Percentiles rank a stretch among this genome's conserved stretches.
phyloP scores from a whole-genome alignment of 2,113 vertebrate genomes.

The Corvus cornix region DNA sequence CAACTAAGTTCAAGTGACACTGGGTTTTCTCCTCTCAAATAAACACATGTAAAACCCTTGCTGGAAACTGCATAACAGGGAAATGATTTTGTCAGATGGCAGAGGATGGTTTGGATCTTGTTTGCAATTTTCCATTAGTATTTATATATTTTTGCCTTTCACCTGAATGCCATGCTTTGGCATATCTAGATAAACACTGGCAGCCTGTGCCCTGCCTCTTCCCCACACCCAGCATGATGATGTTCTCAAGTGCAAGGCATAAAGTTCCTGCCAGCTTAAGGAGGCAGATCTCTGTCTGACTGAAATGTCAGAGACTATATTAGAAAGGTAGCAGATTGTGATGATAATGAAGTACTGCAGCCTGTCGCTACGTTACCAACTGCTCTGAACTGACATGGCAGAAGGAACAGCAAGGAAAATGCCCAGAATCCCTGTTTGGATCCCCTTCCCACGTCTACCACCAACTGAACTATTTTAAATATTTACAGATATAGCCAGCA shows the following conservation, averaged over 20 bases:
- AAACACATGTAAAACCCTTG: neutral
- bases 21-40: neutral
- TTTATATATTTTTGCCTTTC: neutral
- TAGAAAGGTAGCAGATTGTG: constrained; percentile 62
- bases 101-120: neutral
- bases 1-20: neutral
- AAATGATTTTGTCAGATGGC: neutral
- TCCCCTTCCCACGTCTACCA: neutral
- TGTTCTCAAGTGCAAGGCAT: neutral
- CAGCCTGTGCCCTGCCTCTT: neutral
- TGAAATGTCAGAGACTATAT: constrained; percentile 57
- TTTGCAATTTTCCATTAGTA: neutral
- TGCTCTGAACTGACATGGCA: constrained; percentile 33
- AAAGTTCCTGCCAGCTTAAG: neutral
- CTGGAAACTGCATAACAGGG: neutral
- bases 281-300: neutral
- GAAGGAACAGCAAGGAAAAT: constrained; percentile 34
- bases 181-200: neutral
- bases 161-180: neutral
- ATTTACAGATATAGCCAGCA: constrained; percentile 12
- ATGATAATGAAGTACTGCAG: constrained; percentile 60
- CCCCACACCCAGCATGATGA: neutral
- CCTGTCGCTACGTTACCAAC: constrained; percentile 58
- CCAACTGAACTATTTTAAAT: constrained; percentile 3
- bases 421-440: neutral